Evolutionary conservation across 2,888 invertebrate species (phyloP), one percentile per base, ranked within the genome.

Genomic region (Timandra comae): DNA sequence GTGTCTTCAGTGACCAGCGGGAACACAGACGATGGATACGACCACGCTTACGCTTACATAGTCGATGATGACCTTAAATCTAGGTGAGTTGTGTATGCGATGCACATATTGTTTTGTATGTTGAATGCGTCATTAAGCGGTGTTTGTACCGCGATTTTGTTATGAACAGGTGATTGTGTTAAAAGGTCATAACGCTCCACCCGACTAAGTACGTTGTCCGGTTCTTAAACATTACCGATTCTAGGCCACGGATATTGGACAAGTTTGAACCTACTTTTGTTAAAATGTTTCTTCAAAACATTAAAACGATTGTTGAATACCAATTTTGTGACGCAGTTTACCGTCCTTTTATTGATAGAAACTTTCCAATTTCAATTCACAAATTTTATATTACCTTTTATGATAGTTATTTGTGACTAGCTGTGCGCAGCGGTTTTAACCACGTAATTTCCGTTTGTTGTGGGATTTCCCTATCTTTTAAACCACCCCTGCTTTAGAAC

Each of bases 41-140:
- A 82, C 40, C 77, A 79, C 41, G 73, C 82, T 16, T 84, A 85
- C 51, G 79, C 84, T 38, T 82, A 81, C 56, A 82, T 84, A 49
- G 56, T 69, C 37, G 84, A 85, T 45, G 82, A 80, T 52, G 81
- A 81, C 66, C 77, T 85, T 41, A 81, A 84, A 63, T 82, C 80
- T 66, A 82, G 85, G 85, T 85, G 62, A 56, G 67, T 29, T 12
- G 20, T 22, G 16, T 7, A 9, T 22, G 5, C 20, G 7, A 12
- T 21, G 29, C 33, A 27, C 33, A 29, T 41, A 28, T 25, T 27
- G 33, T 26, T 33, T 25, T 31, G 35, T 33, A 33, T 33, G 29
- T 25, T 31, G 33, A 36, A 34, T 41, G 29, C 36, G 27, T 41
- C 33, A 33, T 40, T 30, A 38, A 27, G 31, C 16, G 12, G 28